phyloP scores from a whole-genome alignment of 2,888 invertebrate genomes.

The Lithophane ornitopus region DNA sequence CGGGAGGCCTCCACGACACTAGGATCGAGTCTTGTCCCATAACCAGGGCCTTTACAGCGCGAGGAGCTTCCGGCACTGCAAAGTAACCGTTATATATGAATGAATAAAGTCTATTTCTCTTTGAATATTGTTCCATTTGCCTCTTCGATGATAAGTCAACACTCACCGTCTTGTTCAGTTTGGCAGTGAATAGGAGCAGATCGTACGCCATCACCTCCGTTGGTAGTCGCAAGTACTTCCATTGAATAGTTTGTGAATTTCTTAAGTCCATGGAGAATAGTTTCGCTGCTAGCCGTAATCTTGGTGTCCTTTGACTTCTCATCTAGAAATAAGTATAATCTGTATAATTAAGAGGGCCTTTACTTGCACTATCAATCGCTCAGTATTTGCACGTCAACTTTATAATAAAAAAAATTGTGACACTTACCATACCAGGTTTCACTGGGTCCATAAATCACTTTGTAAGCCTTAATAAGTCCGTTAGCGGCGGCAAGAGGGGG shows the following conservation, averaged over 20 bases:
- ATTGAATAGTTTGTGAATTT: slow-evolving; percentile 99
- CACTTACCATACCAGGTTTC: slow-evolving; percentile 97
- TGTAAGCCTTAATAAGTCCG: slow-evolving; percentile 98
- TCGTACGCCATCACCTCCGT: slow-evolving; percentile 98
- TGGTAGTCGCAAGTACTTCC: slow-evolving; percentile 98
- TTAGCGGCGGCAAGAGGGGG: slow-evolving; percentile 98
- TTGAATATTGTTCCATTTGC: neutral
- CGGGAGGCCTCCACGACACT: slow-evolving; percentile 98
- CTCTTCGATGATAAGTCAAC: neutral
- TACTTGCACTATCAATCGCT: neutral
- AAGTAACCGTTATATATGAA: slow-evolving; percentile 8
- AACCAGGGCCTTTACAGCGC: slow-evolving; percentile 97
- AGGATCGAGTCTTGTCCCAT: slow-evolving; percentile 98
- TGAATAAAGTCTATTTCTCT: neutral
- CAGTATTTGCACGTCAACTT: neutral
- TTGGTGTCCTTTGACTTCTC: slow-evolving; percentile 97
- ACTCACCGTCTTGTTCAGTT: slow-evolving; percentile 98
- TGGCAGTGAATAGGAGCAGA: slow-evolving; percentile 97
- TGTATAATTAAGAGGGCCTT: neutral
- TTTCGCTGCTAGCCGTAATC: slow-evolving; percentile 97
- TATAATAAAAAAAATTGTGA: slow-evolving; percentile 3
- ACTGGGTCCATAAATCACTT: slow-evolving; percentile 97
- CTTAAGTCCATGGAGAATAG: slow-evolving; percentile 97
- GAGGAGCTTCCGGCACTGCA: slow-evolving; percentile 97
- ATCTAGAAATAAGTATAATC: slow-evolving; percentile 87